phyloP scores from a whole-genome alignment of 2,113 vertebrate genomes.

The Copsychus sechellarum region DNA sequence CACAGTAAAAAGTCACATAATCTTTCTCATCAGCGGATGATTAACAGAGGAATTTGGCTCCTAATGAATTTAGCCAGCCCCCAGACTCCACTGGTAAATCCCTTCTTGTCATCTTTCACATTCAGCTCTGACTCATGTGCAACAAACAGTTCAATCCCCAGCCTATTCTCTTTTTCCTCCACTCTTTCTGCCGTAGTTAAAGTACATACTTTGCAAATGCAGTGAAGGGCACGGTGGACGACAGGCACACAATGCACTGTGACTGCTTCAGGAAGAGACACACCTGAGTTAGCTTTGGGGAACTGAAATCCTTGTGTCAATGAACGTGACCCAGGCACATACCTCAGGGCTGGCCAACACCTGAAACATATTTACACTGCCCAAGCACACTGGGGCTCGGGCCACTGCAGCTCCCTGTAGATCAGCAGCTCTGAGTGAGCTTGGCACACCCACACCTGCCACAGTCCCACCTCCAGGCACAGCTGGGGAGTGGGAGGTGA shows the following conservation, averaged over 20 bases:
- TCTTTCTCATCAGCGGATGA: neutral
- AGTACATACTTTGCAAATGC: neutral
- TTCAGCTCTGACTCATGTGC: conserved; percentile 10
- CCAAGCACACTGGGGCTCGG: neutral
- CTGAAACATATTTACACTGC: neutral
- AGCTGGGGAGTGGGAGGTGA: accelerated
- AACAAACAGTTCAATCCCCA: neutral
- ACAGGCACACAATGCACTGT: neutral
- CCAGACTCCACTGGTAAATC: neutral
- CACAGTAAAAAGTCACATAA: neutral
- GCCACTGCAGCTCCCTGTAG: neutral
- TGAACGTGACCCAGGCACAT: neutral
- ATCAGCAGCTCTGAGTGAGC: neutral
- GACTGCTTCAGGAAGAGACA: neutral
- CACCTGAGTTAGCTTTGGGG: neutral
- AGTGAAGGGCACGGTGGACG: neutral
- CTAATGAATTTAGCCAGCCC: neutral
- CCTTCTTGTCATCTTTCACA: neutral
- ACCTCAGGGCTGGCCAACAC: neutral
- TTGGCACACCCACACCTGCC: neutral
- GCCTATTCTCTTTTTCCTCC: neutral
- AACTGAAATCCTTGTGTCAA: neutral
- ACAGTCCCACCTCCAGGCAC: accelerated
- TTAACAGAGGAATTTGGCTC: neutral
- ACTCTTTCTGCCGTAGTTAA: neutral